Percentiles rank a stretch among this genome's conserved stretches.
Evolutionary conservation across 2,113 vertebrate species (phyloP).

Genomic region (Mirza zaza): DNA sequence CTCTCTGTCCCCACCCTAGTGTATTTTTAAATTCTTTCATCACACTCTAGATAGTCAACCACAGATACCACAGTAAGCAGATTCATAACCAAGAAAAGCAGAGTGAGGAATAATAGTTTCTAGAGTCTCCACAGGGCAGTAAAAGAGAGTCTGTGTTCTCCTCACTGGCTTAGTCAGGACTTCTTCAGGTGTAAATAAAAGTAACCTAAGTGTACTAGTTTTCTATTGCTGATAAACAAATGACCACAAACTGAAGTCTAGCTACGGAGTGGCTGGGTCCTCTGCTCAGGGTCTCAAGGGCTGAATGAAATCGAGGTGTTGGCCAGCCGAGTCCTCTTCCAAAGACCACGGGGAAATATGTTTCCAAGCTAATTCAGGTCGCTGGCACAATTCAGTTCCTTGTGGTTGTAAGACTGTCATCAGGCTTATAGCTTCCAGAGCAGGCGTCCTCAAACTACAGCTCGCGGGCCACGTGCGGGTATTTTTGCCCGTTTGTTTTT

Average conservation of each 20-base stretch:
- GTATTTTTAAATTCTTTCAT: neutral
- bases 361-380: neutral
- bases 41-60: neutral
- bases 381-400: neutral
- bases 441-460: no score
- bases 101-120: neutral
- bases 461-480: no score
- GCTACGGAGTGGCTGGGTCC: neutral
- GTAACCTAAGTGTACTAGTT: neutral
- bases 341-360: neutral
- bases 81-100: neutral
- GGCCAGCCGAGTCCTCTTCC: neutral
- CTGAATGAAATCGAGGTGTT: neutral
- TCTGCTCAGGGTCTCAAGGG: neutral
- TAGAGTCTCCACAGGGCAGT: neutral
- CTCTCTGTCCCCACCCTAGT: neutral
- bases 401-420: neutral
- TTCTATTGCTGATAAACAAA: neutral
- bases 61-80: neutral
- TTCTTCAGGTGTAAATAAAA: neutral
- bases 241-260: neutral
- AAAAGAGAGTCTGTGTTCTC: neutral
- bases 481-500: no score
- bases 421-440: neutral
- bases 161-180: neutral